Base-by-base conservation (phyloP, 2,797 vertebrate species). In the Cetoscarus ocellatus region DNA sequence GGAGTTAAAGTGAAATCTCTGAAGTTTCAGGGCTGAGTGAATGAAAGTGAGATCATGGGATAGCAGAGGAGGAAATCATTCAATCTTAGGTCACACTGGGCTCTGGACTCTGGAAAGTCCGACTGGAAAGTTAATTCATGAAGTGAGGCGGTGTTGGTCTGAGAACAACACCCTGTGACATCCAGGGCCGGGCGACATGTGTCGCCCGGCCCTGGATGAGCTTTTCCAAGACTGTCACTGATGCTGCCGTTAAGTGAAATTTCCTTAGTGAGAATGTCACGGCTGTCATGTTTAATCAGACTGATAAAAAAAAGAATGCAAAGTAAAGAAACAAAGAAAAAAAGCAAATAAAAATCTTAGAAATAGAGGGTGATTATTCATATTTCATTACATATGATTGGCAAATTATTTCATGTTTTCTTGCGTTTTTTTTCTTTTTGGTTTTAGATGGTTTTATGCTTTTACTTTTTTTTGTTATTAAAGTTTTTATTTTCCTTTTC, bases 31-130 rank as follows among this genome's bases (percentile, higher is more conserved):
- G 61, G 77, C 52, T 67, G 53, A 79, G 43, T 48, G 71, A 70
- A 67, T 0, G 47, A 65, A 58, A 67, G 61, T 88, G 82, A 91
- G 84, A 75, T 91, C 86, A 86, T 85, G 84, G 87, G 74, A 83
- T 61, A 65, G 77, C 40, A 65, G 62, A 3, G 3, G 17, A 67
- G 69, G 79, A 86, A 89, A 82, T 61, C 63, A 39, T 75, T 88
- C 51, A 43, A 64, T 71, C 43, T 78, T 76, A 86, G 73, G 75
- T 88, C 84, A 87, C 61, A 12, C 36, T 70, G 77, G 61, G 59
- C 63, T 43, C 40, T 49, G 10, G 49, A 27, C 27, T 27, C 27
- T 82, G 85, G 80, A 79, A 79, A 73, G 54, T 34, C 12, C 43
- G 61, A 58, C 39, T 75, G 80, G 79, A 85, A 84, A 85, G 71